Percentiles rank a stretch among this genome's conserved stretches.
Conservation (phyloP, 2,888 invertebrate genomes). For the Microplitis manilae region DNA sequence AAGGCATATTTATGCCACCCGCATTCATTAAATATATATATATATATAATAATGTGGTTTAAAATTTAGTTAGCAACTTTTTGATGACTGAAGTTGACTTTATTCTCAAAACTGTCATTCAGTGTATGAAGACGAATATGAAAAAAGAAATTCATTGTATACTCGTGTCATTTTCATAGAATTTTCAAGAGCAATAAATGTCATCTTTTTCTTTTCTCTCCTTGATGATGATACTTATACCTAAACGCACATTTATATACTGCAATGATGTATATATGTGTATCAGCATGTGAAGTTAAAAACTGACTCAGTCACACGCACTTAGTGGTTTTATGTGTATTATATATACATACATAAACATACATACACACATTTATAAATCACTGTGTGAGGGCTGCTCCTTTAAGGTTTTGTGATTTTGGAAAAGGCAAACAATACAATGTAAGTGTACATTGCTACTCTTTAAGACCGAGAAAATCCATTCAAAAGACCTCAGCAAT, state of each 20-base stretch:
- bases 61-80: too few species aligned
- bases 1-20: too few species aligned
- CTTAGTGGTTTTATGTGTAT: neutral
- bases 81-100: too few species aligned
- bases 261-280: neutral
- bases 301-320: neutral
- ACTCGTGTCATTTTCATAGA: neutral
- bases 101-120: too few species aligned
- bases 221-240: neutral
- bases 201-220: neutral
- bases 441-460: constrained; percentile 35
- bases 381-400: constrained; percentile 26
- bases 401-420: constrained; percentile 55
- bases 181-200: constrained; percentile 1
- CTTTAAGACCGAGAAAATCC: constrained; percentile 47
- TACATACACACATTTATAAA: constrained; percentile 17
- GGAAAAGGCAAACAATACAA: constrained; percentile 59
- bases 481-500: constrained; percentile 34
- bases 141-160: neutral
- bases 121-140: neutral
- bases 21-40: too few species aligned
- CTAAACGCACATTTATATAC: too few species aligned
- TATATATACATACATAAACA: neutral
- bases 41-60: too few species aligned
- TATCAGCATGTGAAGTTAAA: neutral